Evolutionary conservation across 2,113 vertebrate species (phyloP), one percentile per base, ranked within the genome.

Genomic region (Protomyctophum bolini): DNA sequence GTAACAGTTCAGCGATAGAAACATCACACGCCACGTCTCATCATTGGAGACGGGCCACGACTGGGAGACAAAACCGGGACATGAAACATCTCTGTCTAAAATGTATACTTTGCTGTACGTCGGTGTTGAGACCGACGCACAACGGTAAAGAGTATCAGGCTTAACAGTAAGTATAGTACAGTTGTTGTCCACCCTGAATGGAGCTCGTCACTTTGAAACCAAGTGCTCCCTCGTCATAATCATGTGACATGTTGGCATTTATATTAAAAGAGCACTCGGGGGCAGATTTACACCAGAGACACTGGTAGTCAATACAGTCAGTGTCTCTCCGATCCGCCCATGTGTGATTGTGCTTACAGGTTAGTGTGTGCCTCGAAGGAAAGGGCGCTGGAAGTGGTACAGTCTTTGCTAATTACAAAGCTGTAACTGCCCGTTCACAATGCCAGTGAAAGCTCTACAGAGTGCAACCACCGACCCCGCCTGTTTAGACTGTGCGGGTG

Each of bases 1-100:
- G 21, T 21, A 75, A 83, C 80, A 84, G 67, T 61, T 21, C 66
- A 66, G 58, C 61, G 51, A 60, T 64, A 51, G 78, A 65, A 73
- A 70, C 10, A 6, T 57, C 61, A 59, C 59, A 10, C 9, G 1
- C 21, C 57, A 58, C 4, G 41, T 58, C 29, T 11, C n/a, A 21
- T 21, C 14, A 10, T 47, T 56, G 7, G n/a, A 58, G n/a, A 21
- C 10, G 11, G 52, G 29, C 14, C n/a, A 46, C 46, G 47, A 71
- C 49, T 58, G 52, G 45, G n/a, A 48, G 33, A 45, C 49, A 10
- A 55, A 51, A 56, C 29, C 45, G 57, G 60, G 63, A 21, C 55
- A 52, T 56, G 55, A 73, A 73, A 77, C 73, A 71, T 4, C 33
- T 41, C 3, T 3, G 33, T 41, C 33, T 41, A 41, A 21, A 21